These are phyloP conservation scores for Notiomystis cincta DNA, from an alignment of 2,113 vertebrate genomes.

Conservation along the genomic window DNA sequence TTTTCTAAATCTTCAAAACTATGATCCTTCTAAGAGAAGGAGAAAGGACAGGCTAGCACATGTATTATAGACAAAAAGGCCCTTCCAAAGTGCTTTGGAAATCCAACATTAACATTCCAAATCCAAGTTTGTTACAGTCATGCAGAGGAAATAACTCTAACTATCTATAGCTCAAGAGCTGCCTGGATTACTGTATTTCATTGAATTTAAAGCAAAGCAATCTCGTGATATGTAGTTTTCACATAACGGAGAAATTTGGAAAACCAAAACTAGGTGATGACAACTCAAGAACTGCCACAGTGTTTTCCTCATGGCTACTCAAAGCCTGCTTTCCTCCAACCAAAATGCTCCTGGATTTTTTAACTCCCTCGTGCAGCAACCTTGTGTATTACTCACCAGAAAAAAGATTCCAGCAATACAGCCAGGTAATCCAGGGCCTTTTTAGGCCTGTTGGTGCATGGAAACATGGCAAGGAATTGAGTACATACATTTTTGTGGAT, in stretches of 20 bases:
- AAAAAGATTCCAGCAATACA: background rate
- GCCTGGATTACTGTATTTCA: background rate
- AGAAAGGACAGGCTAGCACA: background rate
- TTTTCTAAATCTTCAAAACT: background rate
- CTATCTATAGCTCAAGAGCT: background rate
- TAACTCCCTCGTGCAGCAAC: background rate
- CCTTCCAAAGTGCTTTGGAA: background rate
- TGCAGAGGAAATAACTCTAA: background rate
- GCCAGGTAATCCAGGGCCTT: background rate
- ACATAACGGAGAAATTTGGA: background rate
- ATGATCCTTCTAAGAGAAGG: background rate
- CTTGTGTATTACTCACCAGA: background rate
- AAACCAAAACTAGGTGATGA: background rate
- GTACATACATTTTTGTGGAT: background rate
- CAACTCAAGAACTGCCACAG: background rate
- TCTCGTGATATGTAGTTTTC: accelerated
- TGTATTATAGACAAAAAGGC: background rate
- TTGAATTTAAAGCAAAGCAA: background rate
- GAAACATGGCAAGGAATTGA: background rate
- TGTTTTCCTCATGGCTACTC: background rate
- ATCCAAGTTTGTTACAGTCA: background rate
- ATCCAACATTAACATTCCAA: background rate
- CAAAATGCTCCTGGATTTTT: background rate
- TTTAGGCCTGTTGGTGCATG: background rate
- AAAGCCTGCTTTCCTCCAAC: background rate